Evolutionary conservation across 1,140 invertebrate genomes (phyloP), one percentile per base, ranked within the genome.

Genomic region (Campodea augens): DNA sequence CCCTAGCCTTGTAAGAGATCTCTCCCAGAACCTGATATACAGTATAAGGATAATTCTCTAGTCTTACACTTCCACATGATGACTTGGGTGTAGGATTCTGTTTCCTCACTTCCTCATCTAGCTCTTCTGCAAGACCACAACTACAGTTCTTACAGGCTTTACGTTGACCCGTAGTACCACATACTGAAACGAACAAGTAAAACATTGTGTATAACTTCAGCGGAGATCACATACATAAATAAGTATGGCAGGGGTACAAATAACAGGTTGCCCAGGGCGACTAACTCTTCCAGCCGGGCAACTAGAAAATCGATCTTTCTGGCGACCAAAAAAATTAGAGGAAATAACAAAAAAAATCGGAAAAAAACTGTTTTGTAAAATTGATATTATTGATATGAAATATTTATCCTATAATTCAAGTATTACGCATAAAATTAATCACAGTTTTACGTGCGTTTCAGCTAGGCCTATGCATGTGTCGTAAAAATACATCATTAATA

Each of bases 131-230:
- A 46, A 99, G 67, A 2, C 96, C 96, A 68, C 96, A 99, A 4
- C 79, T 77, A 60, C 96, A 99, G 62, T 98, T 85, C 55, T 97
- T 98, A 58, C 96, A 99, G 0, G 96, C 93, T 62, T 96, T 96
- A 38, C 86, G 72, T 62, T 93, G 90, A 2, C 83, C 86, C 5
- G 83, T 88, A 27, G 84, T 89, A 22, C 81, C 77, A 66, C 88
- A 93, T 4, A 86, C 87, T 83, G 60, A 46, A 74, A 71, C 51
- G 55, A 52, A 50, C n/a, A n/a, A n/a, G n/a, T n/a, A n/a, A n/a
- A n/a, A n/a, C n/a, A n/a, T n/a, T n/a, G n/a, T n/a, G 37, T 21
- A 48, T 19, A 46, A 47, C 10, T 39, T 51, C 49, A 48, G 15
- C 4, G 22, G 27, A 7, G 19, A 13, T 39, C 10, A 7, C 7